A percentile compares a stretch with the other conserved stretches of the same genome.
phyloP scores from a whole-genome alignment of 2,113 vertebrate genomes.

The Probosciger aterrimus region DNA sequence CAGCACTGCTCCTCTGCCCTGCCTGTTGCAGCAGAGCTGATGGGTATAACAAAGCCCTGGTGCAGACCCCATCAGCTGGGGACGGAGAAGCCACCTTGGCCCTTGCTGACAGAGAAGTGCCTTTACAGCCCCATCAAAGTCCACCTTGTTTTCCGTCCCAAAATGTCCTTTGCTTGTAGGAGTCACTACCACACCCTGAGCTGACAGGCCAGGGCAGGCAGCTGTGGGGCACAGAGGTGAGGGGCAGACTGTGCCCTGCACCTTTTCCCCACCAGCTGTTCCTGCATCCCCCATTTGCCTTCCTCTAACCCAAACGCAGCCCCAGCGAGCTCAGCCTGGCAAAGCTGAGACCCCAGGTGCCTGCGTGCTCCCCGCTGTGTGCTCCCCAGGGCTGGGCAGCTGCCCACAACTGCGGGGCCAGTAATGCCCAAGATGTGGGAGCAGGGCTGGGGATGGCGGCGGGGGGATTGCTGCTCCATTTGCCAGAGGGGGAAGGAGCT shows the following conservation, averaged over 20 bases:
- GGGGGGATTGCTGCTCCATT: not conserved
- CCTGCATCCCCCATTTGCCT: not conserved
- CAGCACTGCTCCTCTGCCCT: not conserved
- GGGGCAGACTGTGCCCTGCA: not conserved
- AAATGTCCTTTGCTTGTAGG: not conserved
- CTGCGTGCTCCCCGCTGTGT: accelerated
- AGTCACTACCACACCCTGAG: not conserved
- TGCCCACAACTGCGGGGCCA: accelerated
- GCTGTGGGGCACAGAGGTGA: accelerated
- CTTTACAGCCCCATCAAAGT: not conserved
- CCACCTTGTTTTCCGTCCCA: not conserved
- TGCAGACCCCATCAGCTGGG: not conserved
- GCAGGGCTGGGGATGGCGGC: accelerated
- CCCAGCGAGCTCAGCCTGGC: not conserved
- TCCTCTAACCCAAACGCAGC: not conserved
- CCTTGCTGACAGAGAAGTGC: not conserved
- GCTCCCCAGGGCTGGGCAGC: not conserved
- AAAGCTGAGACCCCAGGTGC: not conserved
- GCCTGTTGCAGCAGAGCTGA: accelerated
- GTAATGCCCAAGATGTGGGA: not conserved
- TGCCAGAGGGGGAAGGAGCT: slow-evolving; percentile 52
- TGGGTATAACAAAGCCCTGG: accelerated
- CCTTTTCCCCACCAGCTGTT: not conserved
- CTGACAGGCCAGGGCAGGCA: not conserved
- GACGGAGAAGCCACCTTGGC: not conserved